Conservation (phyloP, 2,113 vertebrate species). For the Osmerus mordax region DNA sequence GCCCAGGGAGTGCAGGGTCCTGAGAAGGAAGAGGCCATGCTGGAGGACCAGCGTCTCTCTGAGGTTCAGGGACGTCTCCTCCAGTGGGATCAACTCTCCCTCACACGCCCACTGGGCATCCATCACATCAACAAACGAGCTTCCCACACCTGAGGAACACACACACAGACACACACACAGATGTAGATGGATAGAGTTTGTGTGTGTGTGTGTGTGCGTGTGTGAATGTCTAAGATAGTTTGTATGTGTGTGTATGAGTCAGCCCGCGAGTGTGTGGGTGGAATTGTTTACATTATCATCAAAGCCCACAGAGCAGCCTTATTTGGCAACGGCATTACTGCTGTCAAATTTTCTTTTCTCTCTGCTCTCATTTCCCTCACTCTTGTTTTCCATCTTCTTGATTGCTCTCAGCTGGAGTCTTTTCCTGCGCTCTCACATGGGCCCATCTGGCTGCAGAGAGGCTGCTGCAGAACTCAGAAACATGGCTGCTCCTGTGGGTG, state of each 20-base stretch:
- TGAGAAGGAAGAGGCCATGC: conserved; percentile 76
- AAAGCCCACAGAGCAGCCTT: background rate
- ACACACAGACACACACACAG: background rate
- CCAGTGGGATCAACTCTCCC: conserved; percentile 65
- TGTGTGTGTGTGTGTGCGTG: background rate
- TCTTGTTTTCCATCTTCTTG: too few relatives aligned
- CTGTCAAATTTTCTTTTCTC: background rate
- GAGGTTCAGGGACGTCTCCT: conserved; percentile 66
- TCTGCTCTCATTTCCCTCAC: background rate
- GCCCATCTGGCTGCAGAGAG: too few relatives aligned
- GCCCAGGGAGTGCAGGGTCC: conserved; percentile 67
- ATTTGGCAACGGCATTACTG: background rate
- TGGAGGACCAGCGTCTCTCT: conserved; percentile 81
- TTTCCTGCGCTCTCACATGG: too few relatives aligned
- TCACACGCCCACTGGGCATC: conserved; percentile 69
- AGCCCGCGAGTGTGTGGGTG: background rate
- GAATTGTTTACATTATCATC: background rate
- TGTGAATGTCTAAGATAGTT: background rate
- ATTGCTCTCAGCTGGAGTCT: background rate
- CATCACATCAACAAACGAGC: conserved; percentile 56
- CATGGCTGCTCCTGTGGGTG: too few relatives aligned
- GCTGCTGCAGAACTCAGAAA: background rate
- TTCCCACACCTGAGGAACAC: conserved; percentile 42
- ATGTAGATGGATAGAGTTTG: background rate
- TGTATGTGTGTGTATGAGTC: conserved; percentile 1